phyloP scores from a whole-genome alignment of 2,113 vertebrate genomes.

The Phrynocephalus versicolor region DNA sequence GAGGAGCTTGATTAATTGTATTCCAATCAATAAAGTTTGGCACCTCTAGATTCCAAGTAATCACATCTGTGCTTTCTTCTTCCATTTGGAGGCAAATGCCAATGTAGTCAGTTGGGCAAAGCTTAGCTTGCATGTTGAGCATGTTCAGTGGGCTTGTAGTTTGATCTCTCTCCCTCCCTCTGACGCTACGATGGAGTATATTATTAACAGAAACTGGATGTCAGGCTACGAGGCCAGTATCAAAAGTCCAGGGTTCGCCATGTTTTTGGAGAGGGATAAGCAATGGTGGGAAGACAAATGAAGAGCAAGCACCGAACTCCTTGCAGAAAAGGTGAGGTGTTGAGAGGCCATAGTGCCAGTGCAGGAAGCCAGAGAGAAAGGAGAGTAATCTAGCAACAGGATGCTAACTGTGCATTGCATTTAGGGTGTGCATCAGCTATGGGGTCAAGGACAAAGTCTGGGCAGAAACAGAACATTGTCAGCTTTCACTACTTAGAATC shows the following conservation, averaged over 20 bases:
- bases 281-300: not conserved
- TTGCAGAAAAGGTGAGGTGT: not conserved
- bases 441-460: no score
- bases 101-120: not conserved
- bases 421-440: no score
- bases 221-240: not conserved
- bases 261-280: not conserved
- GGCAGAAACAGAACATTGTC: no score
- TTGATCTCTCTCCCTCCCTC: not conserved
- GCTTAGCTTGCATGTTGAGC: not conserved
- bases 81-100: not conserved
- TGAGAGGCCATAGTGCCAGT: not conserved
- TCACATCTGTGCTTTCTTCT: slow-evolving; percentile 7
- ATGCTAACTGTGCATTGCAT: not conserved
- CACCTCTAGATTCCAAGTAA: not conserved
- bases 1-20: slow-evolving; percentile 19
- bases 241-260: not conserved
- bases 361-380: not conserved
- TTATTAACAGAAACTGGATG: not conserved
- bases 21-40: not conserved
- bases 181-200: not conserved
- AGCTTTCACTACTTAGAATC: no score
- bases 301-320: not conserved
- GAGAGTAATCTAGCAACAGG: not conserved
- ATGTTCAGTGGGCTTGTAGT: not conserved